phyloP scores from a whole-genome alignment of 1,140 invertebrate species.

The Arion vulgaris region DNA sequence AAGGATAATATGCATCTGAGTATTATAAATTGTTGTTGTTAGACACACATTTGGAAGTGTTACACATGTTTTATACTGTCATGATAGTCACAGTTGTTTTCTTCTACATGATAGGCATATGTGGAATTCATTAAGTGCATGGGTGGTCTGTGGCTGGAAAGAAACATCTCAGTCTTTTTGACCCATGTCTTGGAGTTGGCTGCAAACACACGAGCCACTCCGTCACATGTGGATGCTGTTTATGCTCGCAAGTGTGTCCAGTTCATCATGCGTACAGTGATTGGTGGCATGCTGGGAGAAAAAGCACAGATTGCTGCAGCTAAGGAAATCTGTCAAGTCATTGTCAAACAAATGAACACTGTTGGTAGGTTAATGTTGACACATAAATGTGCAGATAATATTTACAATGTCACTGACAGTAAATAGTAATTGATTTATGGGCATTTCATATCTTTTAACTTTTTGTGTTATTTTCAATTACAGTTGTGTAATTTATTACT shows the following conservation, averaged over 20 bases:
- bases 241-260: conserved; percentile 97
- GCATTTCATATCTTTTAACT: too few species aligned
- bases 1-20: too few species aligned
- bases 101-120: conserved; percentile 85
- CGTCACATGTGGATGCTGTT: conserved; percentile 96
- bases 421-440: too few species aligned
- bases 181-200: conserved; percentile 93
- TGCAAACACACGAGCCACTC: conserved; percentile 89
- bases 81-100: too few species aligned
- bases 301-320: conserved; percentile 93
- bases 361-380: conserved; percentile 54
- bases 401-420: too few species aligned
- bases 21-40: too few species aligned
- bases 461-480: too few species aligned
- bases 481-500: too few species aligned
- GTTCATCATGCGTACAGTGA: conserved; percentile 91
- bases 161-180: conserved; percentile 88
- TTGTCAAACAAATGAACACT: conserved; percentile 93
- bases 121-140: conserved; percentile 93
- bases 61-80: too few species aligned
- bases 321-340: conserved; percentile 92
- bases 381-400: too few species aligned
- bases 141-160: conserved; percentile 94
- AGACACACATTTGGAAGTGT: too few species aligned
- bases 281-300: conserved; percentile 95